Conservation (phyloP, 1,140 invertebrate genomes). For the Anthonomus grandis region DNA sequence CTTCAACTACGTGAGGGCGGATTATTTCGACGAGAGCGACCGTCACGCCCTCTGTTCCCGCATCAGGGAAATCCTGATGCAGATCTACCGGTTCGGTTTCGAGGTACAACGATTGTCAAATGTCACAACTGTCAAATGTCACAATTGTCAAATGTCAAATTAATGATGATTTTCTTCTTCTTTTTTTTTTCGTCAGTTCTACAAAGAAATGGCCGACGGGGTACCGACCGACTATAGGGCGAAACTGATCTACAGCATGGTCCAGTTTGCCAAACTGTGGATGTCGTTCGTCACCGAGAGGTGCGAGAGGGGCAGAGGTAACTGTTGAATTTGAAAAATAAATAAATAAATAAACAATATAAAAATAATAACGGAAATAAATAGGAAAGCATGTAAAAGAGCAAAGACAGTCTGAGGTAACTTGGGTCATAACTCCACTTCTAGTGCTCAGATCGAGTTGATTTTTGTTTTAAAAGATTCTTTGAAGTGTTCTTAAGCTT, state of each 20-base stretch:
- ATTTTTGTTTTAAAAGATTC: no score
- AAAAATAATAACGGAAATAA: no score
- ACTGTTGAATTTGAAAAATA: not conserved
- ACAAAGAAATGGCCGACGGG: conserved; percentile 68
- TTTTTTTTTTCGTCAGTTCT: conserved; percentile 57
- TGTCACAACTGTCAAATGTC: no score
- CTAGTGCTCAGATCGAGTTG: no score
- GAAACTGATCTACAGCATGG: conserved; percentile 50
- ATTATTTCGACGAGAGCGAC: conserved; percentile 55
- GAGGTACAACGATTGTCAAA: conserved; percentile 55
- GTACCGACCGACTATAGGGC: conserved; percentile 32
- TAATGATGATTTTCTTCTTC: no score
- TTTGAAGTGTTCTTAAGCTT: no score
- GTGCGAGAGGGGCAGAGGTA: conserved; percentile 74
- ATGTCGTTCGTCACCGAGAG: conserved; percentile 79
- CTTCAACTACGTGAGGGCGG: conserved; percentile 54
- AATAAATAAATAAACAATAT: not conserved
- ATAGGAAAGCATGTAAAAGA: no score
- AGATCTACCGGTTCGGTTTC: conserved; percentile 85
- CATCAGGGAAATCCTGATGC: conserved; percentile 77
- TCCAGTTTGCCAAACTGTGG: conserved; percentile 80
- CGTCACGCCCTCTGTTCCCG: conserved; percentile 55
- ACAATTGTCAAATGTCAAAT: no score
- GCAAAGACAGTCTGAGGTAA: no score
- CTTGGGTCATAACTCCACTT: no score